A percentile compares a stretch with the other conserved stretches of the same genome.
Conservation (phyloP, 2,888 invertebrate genomes). For the Drosophila nigricruria region DNA sequence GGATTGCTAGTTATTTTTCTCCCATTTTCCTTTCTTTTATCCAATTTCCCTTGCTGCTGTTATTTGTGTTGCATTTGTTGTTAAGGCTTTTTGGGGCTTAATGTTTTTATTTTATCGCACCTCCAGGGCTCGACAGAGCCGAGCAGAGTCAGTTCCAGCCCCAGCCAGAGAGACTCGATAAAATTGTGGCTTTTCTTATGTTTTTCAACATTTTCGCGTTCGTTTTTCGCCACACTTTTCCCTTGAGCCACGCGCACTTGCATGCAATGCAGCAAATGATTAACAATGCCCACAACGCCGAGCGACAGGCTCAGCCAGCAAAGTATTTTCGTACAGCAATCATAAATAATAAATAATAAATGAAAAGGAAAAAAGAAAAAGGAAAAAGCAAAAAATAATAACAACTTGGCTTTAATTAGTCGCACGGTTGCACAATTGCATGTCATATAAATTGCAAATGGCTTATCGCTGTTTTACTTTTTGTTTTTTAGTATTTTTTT, state of each 20-base stretch:
- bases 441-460: slow-evolving; percentile 61
- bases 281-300: slow-evolving; percentile 32
- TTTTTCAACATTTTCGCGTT: slow-evolving; percentile 9
- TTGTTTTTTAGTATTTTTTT: slow-evolving; percentile 1
- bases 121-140: slow-evolving; percentile 47
- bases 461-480: slow-evolving; percentile 46
- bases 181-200: slow-evolving; percentile 28
- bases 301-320: slow-evolving; percentile 2
- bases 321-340: slow-evolving; percentile 24
- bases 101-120: slow-evolving; percentile 66
- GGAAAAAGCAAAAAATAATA: slow-evolving; percentile 6
- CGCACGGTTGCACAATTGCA: slow-evolving; percentile 60
- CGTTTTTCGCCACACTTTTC: neutral
- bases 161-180: slow-evolving; percentile 31
- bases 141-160: neutral
- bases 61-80: slow-evolving; percentile 32
- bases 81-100: slow-evolving; percentile 5
- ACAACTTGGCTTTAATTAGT: slow-evolving; percentile 64
- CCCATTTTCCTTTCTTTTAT: neutral
- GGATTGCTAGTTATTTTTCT: neutral
- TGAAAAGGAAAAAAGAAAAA: slow-evolving; percentile 9
- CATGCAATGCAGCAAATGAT: slow-evolving; percentile 56
- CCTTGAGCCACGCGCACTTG: slow-evolving; percentile 19
- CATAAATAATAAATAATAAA: slow-evolving; percentile 10
- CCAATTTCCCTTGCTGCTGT: slow-evolving; percentile 30